Conservation (phyloP, 2,113 vertebrate species). For the Alligator mississippiensis region DNA sequence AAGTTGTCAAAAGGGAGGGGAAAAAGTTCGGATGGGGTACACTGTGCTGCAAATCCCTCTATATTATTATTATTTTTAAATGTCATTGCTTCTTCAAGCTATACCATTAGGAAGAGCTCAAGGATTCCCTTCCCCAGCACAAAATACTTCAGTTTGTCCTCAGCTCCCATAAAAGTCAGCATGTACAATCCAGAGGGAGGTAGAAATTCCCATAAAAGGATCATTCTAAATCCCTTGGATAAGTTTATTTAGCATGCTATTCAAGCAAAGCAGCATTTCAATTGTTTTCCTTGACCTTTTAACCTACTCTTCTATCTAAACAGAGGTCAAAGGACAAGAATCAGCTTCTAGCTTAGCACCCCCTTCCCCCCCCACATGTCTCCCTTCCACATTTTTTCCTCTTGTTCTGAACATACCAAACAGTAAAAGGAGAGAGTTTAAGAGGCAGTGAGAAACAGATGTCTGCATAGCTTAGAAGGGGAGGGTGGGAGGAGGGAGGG, state of each 20-base stretch:
- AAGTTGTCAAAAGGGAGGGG: neutral
- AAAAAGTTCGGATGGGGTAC: neutral
- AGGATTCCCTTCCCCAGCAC: neutral
- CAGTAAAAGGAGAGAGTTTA: neutral
- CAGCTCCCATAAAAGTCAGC: neutral
- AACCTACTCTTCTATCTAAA: constrained; percentile 22
- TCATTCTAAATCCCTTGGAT: constrained; percentile 19
- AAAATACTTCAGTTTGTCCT: neutral
- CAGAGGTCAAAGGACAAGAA: constrained; percentile 40
- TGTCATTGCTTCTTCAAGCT: neutral
- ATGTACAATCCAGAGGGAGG: neutral
- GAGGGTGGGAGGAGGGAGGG: neutral
- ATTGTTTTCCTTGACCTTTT: constrained; percentile 69
- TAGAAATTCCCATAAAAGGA: constrained; percentile 47
- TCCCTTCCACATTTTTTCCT: neutral
- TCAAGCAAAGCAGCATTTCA: constrained; percentile 14
- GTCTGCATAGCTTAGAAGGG: neutral
- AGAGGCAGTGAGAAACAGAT: constrained; percentile 9
- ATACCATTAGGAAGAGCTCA: neutral
- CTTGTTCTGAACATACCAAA: neutral
- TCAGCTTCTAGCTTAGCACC: neutral
- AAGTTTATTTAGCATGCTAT: constrained; percentile 47
- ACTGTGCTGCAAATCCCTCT: neutral
- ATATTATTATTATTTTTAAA: neutral
- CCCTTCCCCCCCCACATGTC: neutral